Evolutionary conservation across 1,140 invertebrate species (phyloP).

Genomic region (Teleogryllus occipitalis): DNA sequence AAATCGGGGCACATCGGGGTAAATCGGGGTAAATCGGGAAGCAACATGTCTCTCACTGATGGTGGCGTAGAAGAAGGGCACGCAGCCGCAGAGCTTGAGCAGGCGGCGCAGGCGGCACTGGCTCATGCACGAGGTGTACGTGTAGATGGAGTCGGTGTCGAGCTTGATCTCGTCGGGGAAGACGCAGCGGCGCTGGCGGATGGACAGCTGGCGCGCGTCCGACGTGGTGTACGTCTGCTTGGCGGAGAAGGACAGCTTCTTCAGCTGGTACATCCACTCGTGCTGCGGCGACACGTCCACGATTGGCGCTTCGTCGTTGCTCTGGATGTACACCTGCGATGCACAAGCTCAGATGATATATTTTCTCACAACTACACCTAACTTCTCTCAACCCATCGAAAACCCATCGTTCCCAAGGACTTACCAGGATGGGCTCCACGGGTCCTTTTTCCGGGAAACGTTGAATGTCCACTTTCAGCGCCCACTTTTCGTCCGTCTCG

Average conservation of each 20-base stretch:
- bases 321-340: constrained; percentile 59
- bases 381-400: no score
- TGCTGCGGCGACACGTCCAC: constrained; percentile 55
- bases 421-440: no score
- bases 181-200: constrained; percentile 56
- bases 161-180: constrained; percentile 41
- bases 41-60: constrained; percentile 34
- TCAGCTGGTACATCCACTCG: constrained; percentile 52
- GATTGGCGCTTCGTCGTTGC: constrained; percentile 54
- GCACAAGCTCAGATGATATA: no score
- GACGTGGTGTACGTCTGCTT: constrained; percentile 64
- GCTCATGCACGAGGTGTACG: constrained; percentile 55
- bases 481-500: neutral
- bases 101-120: constrained; percentile 56
- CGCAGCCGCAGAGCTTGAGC: constrained; percentile 50
- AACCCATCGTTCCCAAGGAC: no score
- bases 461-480: neutral
- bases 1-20: no score
- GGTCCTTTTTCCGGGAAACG: no score
- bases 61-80: constrained; percentile 54
- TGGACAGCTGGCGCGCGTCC: constrained; percentile 54
- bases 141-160: constrained; percentile 48
- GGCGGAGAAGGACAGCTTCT: constrained; percentile 54
- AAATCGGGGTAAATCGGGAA: no score
- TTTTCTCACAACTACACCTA: no score